Conservation (phyloP, 2,888 invertebrate species). For the Drosophila birchii region DNA sequence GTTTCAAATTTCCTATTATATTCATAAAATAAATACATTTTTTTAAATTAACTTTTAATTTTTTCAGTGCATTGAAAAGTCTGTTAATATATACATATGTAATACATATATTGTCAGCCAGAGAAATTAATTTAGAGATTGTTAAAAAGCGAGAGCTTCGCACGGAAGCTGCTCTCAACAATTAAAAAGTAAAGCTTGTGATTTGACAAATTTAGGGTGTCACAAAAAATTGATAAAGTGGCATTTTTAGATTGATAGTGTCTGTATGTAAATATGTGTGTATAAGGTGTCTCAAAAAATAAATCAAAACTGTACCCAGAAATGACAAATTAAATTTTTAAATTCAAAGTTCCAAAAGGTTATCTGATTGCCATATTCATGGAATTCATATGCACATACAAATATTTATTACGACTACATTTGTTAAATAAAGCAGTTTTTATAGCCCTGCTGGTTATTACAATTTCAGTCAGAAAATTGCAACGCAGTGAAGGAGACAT, state of each 20-base stretch:
- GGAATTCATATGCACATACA: neutral
- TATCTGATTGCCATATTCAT: neutral
- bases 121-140: neutral
- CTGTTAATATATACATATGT: neutral
- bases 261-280: too few species aligned
- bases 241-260: neutral
- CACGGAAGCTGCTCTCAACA: constrained; percentile 50
- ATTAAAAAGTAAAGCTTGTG: constrained; percentile 53
- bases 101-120: too few species aligned
- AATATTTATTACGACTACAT: neutral
- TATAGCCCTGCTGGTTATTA: too few species aligned
- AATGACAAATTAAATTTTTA: neutral
- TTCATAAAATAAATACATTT: too few species aligned
- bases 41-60: neutral
- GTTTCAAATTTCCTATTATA: too few species aligned
- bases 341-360: neutral
- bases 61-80: neutral
- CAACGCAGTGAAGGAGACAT: too few species aligned
- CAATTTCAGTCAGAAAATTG: too few species aligned
- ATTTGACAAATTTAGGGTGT: constrained; percentile 17
- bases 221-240: constrained; percentile 9
- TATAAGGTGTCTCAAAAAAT: neutral
- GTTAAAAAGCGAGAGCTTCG: constrained; percentile 26
- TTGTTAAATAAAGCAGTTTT: too few species aligned
- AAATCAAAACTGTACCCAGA: neutral